phyloP scores from a whole-genome alignment of 2,888 invertebrate genomes.

The Polyommatus iphigenia region DNA sequence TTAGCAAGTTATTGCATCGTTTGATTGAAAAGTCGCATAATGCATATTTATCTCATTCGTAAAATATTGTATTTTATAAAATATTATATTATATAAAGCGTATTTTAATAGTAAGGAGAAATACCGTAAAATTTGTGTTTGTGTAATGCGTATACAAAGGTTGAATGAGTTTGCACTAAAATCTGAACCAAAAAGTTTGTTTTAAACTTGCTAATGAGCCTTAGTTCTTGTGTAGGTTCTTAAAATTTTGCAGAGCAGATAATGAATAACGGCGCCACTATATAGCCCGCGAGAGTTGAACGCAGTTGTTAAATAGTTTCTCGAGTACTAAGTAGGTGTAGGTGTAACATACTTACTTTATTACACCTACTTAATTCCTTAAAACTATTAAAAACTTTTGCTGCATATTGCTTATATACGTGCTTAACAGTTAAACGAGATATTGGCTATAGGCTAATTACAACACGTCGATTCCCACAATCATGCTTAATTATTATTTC shows the following conservation, averaged over 20 bases:
- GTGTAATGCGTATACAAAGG: neutral
- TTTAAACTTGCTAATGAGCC: constrained; percentile 7
- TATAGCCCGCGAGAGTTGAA: neutral
- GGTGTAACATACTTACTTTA: neutral
- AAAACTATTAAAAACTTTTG: neutral
- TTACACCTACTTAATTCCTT: neutral
- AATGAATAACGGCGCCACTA: constrained; percentile 2
- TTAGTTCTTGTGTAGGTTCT: constrained; percentile 18
- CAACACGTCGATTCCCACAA: neutral
- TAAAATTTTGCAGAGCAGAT: constrained; percentile 3
- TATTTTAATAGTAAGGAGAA: neutral
- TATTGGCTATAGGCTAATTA: neutral
- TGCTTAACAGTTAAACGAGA: neutral
- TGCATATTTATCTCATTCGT: too few species aligned
- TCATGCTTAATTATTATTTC: neutral
- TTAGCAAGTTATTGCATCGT: too few species aligned
- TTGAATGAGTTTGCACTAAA: constrained; percentile 7
- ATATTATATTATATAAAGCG: neutral
- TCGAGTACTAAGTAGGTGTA: neutral
- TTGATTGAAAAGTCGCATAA: too few species aligned
- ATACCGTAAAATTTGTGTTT: neutral
- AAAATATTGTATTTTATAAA: too few species aligned
- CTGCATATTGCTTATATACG: neutral
- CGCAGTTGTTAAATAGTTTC: neutral
- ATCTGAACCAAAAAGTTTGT: neutral